Evolutionary conservation across 2,113 vertebrate genomes (phyloP).

Genomic region (Bettongia penicillata): DNA sequence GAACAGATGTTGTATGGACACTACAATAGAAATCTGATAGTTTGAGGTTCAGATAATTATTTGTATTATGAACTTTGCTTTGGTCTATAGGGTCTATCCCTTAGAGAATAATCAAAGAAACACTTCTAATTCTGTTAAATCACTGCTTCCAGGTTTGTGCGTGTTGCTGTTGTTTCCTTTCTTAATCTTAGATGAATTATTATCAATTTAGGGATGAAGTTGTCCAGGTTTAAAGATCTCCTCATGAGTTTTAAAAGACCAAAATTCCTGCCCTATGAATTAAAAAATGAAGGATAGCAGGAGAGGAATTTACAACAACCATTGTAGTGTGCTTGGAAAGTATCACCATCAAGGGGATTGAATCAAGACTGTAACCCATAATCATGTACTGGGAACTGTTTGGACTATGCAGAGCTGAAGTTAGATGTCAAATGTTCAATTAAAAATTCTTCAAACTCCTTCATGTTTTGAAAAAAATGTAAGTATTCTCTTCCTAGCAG

Average conservation of each 20-base stretch:
- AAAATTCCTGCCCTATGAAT: neutral
- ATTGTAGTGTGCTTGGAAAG: neutral
- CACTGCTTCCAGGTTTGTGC: neutral
- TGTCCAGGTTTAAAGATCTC: neutral
- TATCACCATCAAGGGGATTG: neutral
- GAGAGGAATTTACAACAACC: neutral
- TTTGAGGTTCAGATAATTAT: neutral
- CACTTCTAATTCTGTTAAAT: neutral
- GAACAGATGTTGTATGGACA: neutral
- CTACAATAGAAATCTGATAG: neutral
- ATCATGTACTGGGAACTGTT: neutral
- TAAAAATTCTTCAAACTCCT: neutral
- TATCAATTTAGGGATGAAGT: neutral
- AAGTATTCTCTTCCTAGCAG: too few species aligned
- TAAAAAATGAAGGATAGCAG: neutral
- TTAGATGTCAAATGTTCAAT: neutral
- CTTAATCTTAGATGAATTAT: neutral
- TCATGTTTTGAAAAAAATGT: neutral
- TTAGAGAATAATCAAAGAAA: neutral
- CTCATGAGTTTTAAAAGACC: neutral
- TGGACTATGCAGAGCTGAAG: neutral
- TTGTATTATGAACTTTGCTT: neutral
- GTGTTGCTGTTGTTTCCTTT: neutral
- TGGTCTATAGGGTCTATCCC: neutral
- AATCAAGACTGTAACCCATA: neutral